Base-by-base conservation (phyloP, 2,888 invertebrate genomes). In the Tricholauxania praeusta region DNA sequence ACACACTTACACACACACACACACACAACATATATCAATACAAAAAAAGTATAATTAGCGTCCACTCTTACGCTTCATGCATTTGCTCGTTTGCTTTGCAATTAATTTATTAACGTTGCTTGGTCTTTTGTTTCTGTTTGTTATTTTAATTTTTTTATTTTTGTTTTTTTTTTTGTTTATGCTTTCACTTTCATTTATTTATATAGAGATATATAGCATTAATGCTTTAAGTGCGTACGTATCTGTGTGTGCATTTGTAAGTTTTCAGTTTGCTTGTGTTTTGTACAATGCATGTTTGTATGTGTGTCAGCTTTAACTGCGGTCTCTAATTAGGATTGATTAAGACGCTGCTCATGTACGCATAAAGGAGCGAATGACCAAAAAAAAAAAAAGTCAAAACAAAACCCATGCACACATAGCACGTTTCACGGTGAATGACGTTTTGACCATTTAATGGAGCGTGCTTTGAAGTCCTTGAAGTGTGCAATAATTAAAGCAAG, bases 21-120 rank as follows among this genome's bases (percentile, higher is more conserved):
- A 32, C 39, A 1, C 14, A 60, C 19, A 60, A 39, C 19, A 60
- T 17, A 67, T 55, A 67, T 12, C 55, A 67, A 55, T 55, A 39
- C 55, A 55, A 64, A 64, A 62, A 59, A 60, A 51, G 62, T 19
- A 49, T 60, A 62, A 69, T 69, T 69, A 69, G 60, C 32, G 52
- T 17, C 32, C 39, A 19, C 52, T 67, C 69, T 52, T 51, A 60
- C 19, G 57, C 48, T 51, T 12, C 52, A 15, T 49, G 51, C 60
- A 60, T 32, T 52, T 28, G 49, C 60, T 62, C 62, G 60, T 69
- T 69, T 28, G 69, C 69, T 32, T 19, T 69, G 69, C 62, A 52
- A 62, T 69, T 69, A 62, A 69, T 69, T 69, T 69, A 69, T 69
- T 69, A 69, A 60, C 59, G 28, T 49, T 39, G 60, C 60, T 8